Base-by-base conservation (phyloP, 1,140 invertebrate genomes). In the Saccostrea cuccullata region DNA sequence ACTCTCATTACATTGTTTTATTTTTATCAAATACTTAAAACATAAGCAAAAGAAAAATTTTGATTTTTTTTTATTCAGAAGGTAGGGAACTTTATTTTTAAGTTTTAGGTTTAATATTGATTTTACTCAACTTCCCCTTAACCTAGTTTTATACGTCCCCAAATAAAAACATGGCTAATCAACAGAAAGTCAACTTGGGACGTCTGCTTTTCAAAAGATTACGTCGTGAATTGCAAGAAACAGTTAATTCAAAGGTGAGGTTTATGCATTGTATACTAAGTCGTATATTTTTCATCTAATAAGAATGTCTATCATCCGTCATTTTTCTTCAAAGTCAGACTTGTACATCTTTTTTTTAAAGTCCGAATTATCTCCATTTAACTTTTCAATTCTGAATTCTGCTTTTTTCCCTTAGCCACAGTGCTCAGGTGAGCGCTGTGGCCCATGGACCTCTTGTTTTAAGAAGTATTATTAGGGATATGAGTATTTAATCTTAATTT, bases 161-260 rank as follows among this genome's bases (percentile, higher is more conserved):
- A 12, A 73, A 73, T 26, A 73, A 15, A 73, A 73, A 64, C 58
- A 64, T 73, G 70, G 70, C 70, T 30, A 73, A 36, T 73, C 26
- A 36, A 73, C 70, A 77, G 26, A 77, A 77, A 77, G 12, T 77
- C 8, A 77, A 77, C 26, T 12, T 77, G 30, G 70, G 70, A 36
- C 70, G 70, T 77, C 26, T 77, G 23, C 70, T 77, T 11, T 77
- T 30, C 26, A 77, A 77, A 77, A 30, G 70, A 30, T 77, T 77
- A 36, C 23, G 26, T 36, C 70, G 70, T 26, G 70, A 77, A 26
- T 30, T 77, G 70, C 23, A 77, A 77, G 26, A 15, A 30, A 77
- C 70, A 36, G 26, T 36, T 0, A 77, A 30, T 36, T 36, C 70
- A 30, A 77, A 77, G 70, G 70, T 77, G 8, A 3, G 11, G 11